Conservation (phyloP, 2,113 vertebrate species). For the Sinocyclocheilus grahami region DNA sequence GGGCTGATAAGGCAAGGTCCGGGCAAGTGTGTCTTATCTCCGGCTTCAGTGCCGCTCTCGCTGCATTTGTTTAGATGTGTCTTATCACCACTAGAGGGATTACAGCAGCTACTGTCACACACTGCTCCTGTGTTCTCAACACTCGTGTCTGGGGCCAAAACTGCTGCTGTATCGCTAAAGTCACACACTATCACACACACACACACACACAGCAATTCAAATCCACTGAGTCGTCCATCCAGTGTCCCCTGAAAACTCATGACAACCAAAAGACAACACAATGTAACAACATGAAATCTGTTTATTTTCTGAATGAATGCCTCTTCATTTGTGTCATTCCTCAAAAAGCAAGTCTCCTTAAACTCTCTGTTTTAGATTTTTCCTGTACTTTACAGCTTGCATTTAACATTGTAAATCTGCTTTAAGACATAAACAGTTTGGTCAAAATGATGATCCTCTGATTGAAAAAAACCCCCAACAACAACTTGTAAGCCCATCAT, state of each 20-base stretch:
- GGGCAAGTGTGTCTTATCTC: slow-evolving; percentile 68
- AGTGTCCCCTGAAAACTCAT: neutral
- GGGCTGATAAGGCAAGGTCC: slow-evolving; percentile 39
- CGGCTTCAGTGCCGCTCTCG: slow-evolving; percentile 67
- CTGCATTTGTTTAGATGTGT: slow-evolving; percentile 71
- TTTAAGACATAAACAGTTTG: neutral
- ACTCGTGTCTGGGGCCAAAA: slow-evolving; percentile 34
- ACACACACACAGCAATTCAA: slow-evolving; percentile 6
- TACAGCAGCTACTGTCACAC: slow-evolving; percentile 69
- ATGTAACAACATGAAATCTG: neutral
- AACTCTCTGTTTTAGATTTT: neutral
- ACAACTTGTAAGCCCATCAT: neutral
- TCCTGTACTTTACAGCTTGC: neutral
- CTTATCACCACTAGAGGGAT: slow-evolving; percentile 71
- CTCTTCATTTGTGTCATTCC: neutral
- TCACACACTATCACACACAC: slow-evolving; percentile 14
- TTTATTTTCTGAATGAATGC: neutral
- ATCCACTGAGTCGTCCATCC: neutral
- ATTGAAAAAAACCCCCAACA: neutral
- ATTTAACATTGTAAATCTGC: neutral
- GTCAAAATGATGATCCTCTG: neutral
- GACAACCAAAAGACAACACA: neutral
- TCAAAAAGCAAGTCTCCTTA: neutral
- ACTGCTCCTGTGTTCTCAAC: slow-evolving; percentile 49
- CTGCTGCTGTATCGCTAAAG: neutral